phyloP scores from a whole-genome alignment of 92 coral and sea anemone species.

The Porites cylindrica region DNA sequence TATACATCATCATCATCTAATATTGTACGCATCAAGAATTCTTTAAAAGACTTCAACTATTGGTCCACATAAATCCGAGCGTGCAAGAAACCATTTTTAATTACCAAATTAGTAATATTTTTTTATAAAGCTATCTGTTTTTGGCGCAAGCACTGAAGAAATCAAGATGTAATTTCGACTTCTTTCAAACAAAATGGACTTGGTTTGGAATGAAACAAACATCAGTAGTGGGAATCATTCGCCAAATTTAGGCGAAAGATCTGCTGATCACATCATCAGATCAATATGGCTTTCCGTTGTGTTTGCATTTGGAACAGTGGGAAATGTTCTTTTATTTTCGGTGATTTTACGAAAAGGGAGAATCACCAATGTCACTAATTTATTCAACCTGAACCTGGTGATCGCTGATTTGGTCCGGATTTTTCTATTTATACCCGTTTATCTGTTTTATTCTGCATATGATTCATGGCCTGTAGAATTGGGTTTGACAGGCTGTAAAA shows the following conservation, averaged over 20 bases:
- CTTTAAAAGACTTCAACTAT: too few relatives aligned
- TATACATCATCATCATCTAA: too few relatives aligned
- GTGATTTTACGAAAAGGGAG: conserved; percentile 70
- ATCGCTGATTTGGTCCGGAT: conserved; percentile 77
- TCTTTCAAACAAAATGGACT: background rate
- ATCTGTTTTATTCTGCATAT: conserved; percentile 61
- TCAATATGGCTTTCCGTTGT: conserved; percentile 70
- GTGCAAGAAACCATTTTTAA: too few relatives aligned
- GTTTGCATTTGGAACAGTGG: conserved; percentile 54
- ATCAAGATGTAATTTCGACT: background rate
- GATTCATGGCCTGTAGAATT: conserved; percentile 60
- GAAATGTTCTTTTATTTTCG: conserved; percentile 69
- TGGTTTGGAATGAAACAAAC: background rate
- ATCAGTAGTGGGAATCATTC: background rate
- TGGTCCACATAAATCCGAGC: too few relatives aligned
- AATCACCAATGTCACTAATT: conserved; percentile 67
- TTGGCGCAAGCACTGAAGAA: background rate
- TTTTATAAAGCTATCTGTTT: too few relatives aligned
- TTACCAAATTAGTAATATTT: too few relatives aligned
- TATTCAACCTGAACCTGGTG: conserved; percentile 74
- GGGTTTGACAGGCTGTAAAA: conserved; percentile 63
- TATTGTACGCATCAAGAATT: too few relatives aligned
- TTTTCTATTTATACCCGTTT: conserved; percentile 66
- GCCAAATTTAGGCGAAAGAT: background rate
- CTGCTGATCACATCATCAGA: conserved; percentile 29